phyloP scores from a whole-genome alignment of 2,888 invertebrate species.

The Hylaea fasciaria region DNA sequence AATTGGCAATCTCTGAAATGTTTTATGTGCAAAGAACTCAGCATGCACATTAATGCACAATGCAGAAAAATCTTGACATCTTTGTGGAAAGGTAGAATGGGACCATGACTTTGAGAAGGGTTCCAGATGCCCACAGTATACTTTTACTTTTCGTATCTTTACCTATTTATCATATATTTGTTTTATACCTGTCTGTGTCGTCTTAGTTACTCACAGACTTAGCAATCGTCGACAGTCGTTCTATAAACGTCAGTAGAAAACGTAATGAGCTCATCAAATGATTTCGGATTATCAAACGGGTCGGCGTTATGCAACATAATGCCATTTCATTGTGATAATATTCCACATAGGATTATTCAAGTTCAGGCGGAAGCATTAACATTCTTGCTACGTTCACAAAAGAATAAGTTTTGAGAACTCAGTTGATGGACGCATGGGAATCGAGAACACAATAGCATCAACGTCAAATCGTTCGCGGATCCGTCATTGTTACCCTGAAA shows the following conservation, averaged over 20 bases:
- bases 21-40: no score
- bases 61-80: no score
- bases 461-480: slow-evolving; percentile 52
- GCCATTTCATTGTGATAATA: slow-evolving; percentile 69
- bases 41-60: no score
- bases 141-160: no score
- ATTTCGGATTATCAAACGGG: slow-evolving; percentile 57
- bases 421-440: slow-evolving; percentile 75
- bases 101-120: no score
- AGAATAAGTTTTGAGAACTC: slow-evolving; percentile 82
- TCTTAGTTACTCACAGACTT: neutral
- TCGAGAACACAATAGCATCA: slow-evolving; percentile 69
- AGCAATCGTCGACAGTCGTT: slow-evolving; percentile 6
- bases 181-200: no score
- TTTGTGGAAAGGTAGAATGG: no score
- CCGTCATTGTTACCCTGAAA: slow-evolving; percentile 16
- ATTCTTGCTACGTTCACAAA: slow-evolving; percentile 80
- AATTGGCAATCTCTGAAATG: no score
- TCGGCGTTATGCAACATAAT: slow-evolving; percentile 66
- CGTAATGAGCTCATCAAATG: slow-evolving; percentile 55
- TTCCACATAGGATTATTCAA: slow-evolving; percentile 53
- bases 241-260: slow-evolving; percentile 47
- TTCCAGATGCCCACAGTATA: no score
- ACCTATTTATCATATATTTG: no score
- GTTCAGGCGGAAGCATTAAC: slow-evolving; percentile 82